A percentile compares a stretch with the other conserved stretches of the same genome.
These are phyloP conservation scores for Stenoptilia bipunctidactyla DNA, from an alignment of 2,888 invertebrate genomes.

Conservation along the genomic window DNA sequence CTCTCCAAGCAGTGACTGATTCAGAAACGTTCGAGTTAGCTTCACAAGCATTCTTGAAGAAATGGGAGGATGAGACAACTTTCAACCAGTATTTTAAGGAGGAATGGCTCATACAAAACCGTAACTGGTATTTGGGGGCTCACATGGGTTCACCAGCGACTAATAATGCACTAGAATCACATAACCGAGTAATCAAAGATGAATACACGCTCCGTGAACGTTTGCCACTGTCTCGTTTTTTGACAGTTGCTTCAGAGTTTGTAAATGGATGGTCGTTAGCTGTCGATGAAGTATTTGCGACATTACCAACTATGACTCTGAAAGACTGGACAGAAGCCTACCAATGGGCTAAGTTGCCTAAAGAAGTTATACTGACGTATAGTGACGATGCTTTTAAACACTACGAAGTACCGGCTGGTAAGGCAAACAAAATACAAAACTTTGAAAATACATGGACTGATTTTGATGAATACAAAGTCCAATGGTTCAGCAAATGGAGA, in stretches of 20 bases:
- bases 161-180: slow-evolving; percentile 14
- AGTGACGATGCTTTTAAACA: slow-evolving; percentile 7
- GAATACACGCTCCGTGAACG: slow-evolving; percentile 11
- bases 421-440: slow-evolving; percentile 3
- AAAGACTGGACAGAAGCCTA: slow-evolving; percentile 14
- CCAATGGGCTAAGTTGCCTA: slow-evolving; percentile 12
- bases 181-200: slow-evolving; percentile 14
- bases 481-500: slow-evolving; percentile 9
- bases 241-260: slow-evolving; percentile 12
- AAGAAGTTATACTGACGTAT: slow-evolving; percentile 4
- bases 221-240: slow-evolving; percentile 13
- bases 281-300: too few species aligned
- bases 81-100: slow-evolving; percentile 11
- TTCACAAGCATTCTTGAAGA: slow-evolving; percentile 18
- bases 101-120: slow-evolving; percentile 12
- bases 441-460: slow-evolving; percentile 1
- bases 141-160: slow-evolving; percentile 12
- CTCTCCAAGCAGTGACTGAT: slow-evolving; percentile 15
- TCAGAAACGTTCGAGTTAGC: slow-evolving; percentile 17
- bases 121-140: slow-evolving; percentile 11
- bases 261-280: slow-evolving; percentile 12
- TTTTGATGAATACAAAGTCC: slow-evolving; percentile 5
- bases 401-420: slow-evolving; percentile 5
- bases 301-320: slow-evolving; percentile 6
- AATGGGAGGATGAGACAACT: slow-evolving; percentile 10